A percentile compares a stretch with the other conserved stretches of the same genome.
Evolutionary conservation across 2,888 invertebrate genomes (phyloP).

Genomic region (Syrphus vitripennis): DNA sequence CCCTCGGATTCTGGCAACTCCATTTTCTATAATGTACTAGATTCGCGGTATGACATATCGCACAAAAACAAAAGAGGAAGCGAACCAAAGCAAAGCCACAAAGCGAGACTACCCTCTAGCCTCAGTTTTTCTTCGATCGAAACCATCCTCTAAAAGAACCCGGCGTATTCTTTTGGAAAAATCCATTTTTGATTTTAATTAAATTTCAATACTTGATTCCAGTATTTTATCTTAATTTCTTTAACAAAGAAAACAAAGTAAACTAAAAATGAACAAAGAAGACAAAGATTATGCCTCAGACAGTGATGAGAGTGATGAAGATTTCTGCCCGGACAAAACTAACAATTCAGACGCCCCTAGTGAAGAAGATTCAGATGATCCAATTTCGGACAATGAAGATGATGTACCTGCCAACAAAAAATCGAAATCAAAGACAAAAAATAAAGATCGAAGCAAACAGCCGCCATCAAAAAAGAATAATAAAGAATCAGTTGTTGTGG

Average conservation of each 20-base stretch:
- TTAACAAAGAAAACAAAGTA: neutral
- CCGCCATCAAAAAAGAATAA: slow-evolving; percentile 76
- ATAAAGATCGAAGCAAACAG: slow-evolving; percentile 57
- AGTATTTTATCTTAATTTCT: neutral
- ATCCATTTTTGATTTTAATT: slow-evolving; percentile 48
- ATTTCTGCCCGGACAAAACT: slow-evolving; percentile 85
- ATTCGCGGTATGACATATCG: neutral
- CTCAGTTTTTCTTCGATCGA: neutral
- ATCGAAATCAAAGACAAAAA: slow-evolving; percentile 72
- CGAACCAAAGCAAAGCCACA: neutral
- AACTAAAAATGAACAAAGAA: slow-evolving; percentile 77
- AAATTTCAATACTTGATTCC: neutral
- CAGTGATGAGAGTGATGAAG: slow-evolving; percentile 90
- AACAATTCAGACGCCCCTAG: slow-evolving; percentile 80
- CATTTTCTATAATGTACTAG: neutral
- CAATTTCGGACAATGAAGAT: slow-evolving; percentile 83
- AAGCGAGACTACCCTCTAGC: neutral
- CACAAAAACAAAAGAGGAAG: neutral
- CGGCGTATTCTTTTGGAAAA: slow-evolving; percentile 49
- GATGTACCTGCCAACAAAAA: slow-evolving; percentile 74
- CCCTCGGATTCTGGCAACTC: too few relatives aligned
- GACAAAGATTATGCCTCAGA: slow-evolving; percentile 84
- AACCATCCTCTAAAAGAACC: slow-evolving; percentile 29
- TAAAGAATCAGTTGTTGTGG: slow-evolving; percentile 71
- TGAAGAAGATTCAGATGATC: slow-evolving; percentile 85